Base-by-base conservation (phyloP, 2,888 invertebrate species). In the Tetramorium bicarinatum region DNA sequence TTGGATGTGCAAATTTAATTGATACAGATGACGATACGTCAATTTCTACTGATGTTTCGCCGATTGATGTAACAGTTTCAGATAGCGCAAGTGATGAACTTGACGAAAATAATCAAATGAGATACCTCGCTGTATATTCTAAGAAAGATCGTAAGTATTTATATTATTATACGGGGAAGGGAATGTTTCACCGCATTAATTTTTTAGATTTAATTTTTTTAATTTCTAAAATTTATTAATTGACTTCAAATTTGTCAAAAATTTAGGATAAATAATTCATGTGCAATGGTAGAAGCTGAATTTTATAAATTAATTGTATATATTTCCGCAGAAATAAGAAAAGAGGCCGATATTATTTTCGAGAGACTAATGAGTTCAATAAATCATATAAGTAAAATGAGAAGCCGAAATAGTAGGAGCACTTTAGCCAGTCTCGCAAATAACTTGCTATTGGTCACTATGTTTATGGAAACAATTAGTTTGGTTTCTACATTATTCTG, bases 391-490 rank as follows among this genome's bases (percentile, higher is more conserved):
- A 85, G 74, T 52, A 85, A 72, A 76, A 54, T 77, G 3, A 59
- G 72, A 56, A 47, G 52, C 11, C 38, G 64, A 15, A 87, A 84
- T 38, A 54, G 82, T n/a, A 71, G 80, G 29, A 90, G 82, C 18
- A 88, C 87, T 29, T 75, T 92, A 41, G 66, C 84, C 9, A 74
- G 86, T 44, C 75, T 92, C 6, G 92, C 91, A 7, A 92, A 92
- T 80, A 92, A 91, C 66, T 87, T 92, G 52, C 72, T 92, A 2
- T 80, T 92, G 29, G 88, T 90, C 3, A 84, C 91, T 21, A 90
- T 92, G 85, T 92, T 92, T 61, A 89, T 92, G 87, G 92, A 90
- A 64, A 89, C 89, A 9, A 49, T 90, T 44, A 82, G 87, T 15
- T 89, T 90, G 11, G 72, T 89, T 61, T 89, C 90, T 7, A 69